Evolutionary conservation across 2,888 invertebrate genomes (phyloP).

Genomic region (Malthinus seriepunctatus): DNA sequence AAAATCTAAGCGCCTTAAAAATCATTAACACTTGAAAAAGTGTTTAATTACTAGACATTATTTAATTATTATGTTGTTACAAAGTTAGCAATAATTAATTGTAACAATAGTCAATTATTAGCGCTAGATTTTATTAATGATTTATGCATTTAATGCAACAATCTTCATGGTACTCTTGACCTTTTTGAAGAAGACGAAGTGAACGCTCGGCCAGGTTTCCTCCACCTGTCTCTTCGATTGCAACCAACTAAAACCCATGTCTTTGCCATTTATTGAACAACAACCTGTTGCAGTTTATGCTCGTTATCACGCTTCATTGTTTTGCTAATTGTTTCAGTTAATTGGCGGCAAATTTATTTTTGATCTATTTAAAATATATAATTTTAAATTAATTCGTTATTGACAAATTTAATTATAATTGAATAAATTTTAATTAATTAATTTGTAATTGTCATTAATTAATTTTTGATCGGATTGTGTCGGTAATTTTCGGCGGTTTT

Average conservation of each 20-base stretch:
- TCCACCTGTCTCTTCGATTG: constrained; percentile 29
- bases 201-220: constrained; percentile 32
- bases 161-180: constrained; percentile 26
- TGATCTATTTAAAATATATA: neutral
- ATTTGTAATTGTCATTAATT: no score
- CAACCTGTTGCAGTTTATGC: constrained; percentile 46
- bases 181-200: constrained; percentile 30
- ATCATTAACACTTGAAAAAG: neutral
- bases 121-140: constrained; percentile 2
- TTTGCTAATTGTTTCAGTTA: constrained; percentile 7
- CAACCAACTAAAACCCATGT: constrained; percentile 44
- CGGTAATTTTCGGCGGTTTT: neutral
- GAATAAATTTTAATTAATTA: no score
- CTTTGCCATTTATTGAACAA: constrained; percentile 56
- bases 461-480: neutral
- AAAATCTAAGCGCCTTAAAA: no score
- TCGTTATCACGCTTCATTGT: constrained; percentile 13
- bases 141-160: constrained; percentile 19
- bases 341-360: neutral
- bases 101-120: constrained; percentile 2
- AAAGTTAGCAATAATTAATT: constrained; percentile 2
- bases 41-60: constrained; percentile 2
- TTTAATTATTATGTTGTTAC: neutral
- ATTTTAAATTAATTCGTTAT: no score
- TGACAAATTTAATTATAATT: no score